A percentile compares a stretch with the other conserved stretches of the same genome.
Conservation (phyloP, 2,888 invertebrate species). For the Archaeoteleia sp. region DNA sequence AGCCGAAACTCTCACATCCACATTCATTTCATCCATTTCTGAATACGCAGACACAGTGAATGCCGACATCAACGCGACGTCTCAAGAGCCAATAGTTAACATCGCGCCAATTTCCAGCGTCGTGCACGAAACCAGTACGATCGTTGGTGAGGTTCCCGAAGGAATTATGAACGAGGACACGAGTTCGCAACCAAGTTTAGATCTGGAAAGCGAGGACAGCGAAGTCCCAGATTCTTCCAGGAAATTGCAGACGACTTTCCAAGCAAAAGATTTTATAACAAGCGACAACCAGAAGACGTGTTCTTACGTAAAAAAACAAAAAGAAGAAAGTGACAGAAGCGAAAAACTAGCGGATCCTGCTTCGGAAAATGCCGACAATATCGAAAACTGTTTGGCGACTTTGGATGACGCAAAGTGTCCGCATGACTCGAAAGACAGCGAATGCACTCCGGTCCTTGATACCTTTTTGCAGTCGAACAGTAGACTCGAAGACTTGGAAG, state of each 20-base stretch:
- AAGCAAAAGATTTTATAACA: slow-evolving; percentile 66
- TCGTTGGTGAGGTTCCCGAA: slow-evolving; percentile 65
- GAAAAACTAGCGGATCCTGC: neutral
- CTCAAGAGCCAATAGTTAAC: slow-evolving; percentile 35
- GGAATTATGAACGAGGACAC: slow-evolving; percentile 73
- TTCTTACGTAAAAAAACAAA: slow-evolving; percentile 25
- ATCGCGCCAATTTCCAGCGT: slow-evolving; percentile 26
- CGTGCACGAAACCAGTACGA: slow-evolving; percentile 47
- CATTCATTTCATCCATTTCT: slow-evolving; percentile 57
- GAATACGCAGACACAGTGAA: slow-evolving; percentile 56
- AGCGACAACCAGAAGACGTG: slow-evolving; percentile 18
- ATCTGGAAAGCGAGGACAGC: slow-evolving; percentile 65
- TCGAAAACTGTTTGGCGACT: no score
- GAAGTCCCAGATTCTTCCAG: slow-evolving; percentile 57
- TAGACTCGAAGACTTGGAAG: no score
- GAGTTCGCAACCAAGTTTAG: slow-evolving; percentile 71
- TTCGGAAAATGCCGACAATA: no score
- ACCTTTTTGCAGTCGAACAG: no score
- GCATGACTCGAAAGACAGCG: no score
- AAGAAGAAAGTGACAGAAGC: slow-evolving; percentile 14
- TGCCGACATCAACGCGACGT: slow-evolving; percentile 12
- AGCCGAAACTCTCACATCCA: slow-evolving; percentile 76
- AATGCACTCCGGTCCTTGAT: no score
- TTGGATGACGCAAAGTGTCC: no score
- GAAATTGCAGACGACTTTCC: slow-evolving; percentile 71